These are phyloP conservation scores for Streptopelia turtur DNA, from an alignment of 2,797 vertebrate species.

Conservation along the genomic window DNA sequence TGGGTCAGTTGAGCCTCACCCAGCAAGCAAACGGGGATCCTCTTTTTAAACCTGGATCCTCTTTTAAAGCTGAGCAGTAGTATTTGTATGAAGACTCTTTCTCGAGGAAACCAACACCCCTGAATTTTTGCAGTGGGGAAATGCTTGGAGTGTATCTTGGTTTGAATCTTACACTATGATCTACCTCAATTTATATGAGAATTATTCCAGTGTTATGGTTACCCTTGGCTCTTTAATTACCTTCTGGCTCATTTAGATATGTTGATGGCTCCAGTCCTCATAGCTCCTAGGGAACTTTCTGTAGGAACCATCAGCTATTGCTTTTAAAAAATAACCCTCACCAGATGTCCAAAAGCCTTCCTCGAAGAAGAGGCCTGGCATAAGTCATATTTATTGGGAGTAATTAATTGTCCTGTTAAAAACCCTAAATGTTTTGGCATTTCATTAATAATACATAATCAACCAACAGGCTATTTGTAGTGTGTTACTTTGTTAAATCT, in stretches of 20 bases:
- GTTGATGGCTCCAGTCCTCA: background rate
- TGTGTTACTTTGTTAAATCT: conserved; percentile 46
- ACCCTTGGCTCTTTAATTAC: background rate
- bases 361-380: conserved; percentile 1
- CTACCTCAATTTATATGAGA: background rate
- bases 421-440: conserved; percentile 52
- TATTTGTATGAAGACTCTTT: background rate
- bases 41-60: background rate
- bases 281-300: conserved; percentile 8
- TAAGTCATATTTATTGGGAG: conserved; percentile 26
- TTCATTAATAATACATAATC: conserved; percentile 27
- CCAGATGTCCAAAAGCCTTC: conserved; percentile 31
- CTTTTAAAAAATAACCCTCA: conserved; percentile 28
- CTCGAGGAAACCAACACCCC: background rate
- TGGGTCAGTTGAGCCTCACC: background rate
- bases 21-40: background rate
- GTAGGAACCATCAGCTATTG: background rate
- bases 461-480: conserved; percentile 26
- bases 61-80: background rate
- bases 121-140: background rate
- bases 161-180: background rate
- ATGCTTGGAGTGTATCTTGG: background rate
- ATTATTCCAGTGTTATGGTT: background rate
- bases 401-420: conserved; percentile 49
- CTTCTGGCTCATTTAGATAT: background rate